Percentiles rank a stretch among this genome's conserved stretches.
Evolutionary conservation across 1,140 invertebrate species (phyloP).

Genomic region (Phymorhynchus buccinoides): DNA sequence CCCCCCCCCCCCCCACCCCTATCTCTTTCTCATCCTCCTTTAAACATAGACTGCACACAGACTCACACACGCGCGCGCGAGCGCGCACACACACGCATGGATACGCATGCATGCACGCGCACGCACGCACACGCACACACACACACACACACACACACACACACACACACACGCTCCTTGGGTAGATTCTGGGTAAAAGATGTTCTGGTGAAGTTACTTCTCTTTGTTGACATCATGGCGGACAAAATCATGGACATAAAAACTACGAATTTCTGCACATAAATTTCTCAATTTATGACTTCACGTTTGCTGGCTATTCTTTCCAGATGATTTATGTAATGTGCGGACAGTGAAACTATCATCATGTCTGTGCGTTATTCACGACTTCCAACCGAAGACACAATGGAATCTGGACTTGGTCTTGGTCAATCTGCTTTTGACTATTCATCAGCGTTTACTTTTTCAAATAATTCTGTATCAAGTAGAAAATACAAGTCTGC

Average conservation of each 20-base stretch:
- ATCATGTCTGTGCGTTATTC: constrained; percentile 35
- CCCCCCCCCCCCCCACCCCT: too few species aligned
- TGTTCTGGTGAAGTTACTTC: not conserved
- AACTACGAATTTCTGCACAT: not conserved
- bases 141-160: not conserved
- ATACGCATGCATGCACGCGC: not conserved
- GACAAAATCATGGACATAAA: not conserved
- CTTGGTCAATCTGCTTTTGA: constrained; percentile 31
- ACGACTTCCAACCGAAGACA: constrained; percentile 29
- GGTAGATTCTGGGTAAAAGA: not conserved
- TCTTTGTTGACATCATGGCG: constrained; percentile 33
- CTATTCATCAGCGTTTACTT: constrained; percentile 40
- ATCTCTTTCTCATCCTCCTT: too few species aligned
- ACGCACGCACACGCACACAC: not conserved
- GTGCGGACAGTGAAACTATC: not conserved
- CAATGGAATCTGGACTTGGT: constrained; percentile 23
- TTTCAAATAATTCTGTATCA: not conserved
- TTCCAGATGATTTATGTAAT: not conserved
- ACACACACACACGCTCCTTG: not conserved
- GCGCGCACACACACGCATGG: too few species aligned
- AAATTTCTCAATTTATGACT: not conserved
- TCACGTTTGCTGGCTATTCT: too few species aligned
- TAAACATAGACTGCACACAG: not conserved
- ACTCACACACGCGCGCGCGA: not conserved
- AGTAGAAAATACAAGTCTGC: constrained; percentile 37